Evolutionary conservation across 2,888 invertebrate species (phyloP).

Genomic region (Eupithecia exiguata): DNA sequence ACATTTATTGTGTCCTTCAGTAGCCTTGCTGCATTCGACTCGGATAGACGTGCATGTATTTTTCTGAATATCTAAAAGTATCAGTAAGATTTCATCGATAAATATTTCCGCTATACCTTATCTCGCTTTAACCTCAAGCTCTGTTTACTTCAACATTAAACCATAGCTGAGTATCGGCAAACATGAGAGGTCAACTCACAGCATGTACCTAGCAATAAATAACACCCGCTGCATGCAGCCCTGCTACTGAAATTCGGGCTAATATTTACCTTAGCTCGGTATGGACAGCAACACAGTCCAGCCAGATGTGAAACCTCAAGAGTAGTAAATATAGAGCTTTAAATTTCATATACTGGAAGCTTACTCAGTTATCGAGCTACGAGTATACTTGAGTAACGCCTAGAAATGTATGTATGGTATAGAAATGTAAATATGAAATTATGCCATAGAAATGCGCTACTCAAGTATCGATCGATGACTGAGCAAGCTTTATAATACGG

Average conservation of each 20-base stretch:
- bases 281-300: conserved; percentile 40
- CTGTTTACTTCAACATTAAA: background rate
- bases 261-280: conserved; percentile 52
- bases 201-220: conserved; percentile 49
- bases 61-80: background rate
- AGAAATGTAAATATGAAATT: too few species aligned
- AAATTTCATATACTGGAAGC: too few species aligned
- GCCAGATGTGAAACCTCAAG: background rate
- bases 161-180: conserved; percentile 26
- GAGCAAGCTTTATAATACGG: background rate
- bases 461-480: too few species aligned
- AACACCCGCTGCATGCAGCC: conserved; percentile 41
- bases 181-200: conserved; percentile 31
- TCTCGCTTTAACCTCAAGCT: background rate
- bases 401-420: background rate
- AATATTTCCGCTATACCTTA: background rate
- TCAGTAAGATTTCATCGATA: background rate
- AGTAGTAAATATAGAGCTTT: background rate
- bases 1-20: background rate
- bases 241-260: conserved; percentile 45
- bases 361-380: too few species aligned
- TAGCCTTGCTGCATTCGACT: background rate
- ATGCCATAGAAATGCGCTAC: background rate
- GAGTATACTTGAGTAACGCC: too few species aligned
- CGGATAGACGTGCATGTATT: background rate